Evolutionary conservation across 2,888 invertebrate species (phyloP).

Genomic region (Ferrisia virgata): DNA sequence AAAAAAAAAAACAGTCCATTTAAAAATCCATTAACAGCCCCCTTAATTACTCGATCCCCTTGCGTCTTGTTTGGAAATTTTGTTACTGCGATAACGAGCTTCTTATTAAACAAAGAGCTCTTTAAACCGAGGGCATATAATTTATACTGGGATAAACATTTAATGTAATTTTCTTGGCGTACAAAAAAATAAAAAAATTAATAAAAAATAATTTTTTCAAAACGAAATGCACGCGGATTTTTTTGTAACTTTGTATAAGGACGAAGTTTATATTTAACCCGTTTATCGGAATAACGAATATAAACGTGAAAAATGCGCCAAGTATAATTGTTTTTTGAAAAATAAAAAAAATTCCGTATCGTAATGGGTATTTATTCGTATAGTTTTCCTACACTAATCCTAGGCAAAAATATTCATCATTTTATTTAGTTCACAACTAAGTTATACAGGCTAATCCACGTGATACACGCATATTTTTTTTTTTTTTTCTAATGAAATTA

Average conservation of each 20-base stretch:
- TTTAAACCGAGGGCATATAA: constrained; percentile 29
- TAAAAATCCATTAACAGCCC: constrained; percentile 46
- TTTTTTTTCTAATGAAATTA: neutral
- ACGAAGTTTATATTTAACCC: neutral
- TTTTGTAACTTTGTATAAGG: neutral
- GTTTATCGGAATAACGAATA: neutral
- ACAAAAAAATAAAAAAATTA: neutral
- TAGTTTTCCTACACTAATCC: neutral
- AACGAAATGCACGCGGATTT: constrained; percentile 14
- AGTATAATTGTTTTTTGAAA: neutral
- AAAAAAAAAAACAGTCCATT: constrained; percentile 37
- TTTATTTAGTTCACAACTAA: neutral
- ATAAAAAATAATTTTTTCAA: constrained; percentile 19
- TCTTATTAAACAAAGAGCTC: constrained; percentile 42
- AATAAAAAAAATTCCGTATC: neutral
- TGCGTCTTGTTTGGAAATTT: constrained; percentile 27
- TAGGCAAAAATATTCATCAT: neutral
- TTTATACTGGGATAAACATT: constrained; percentile 21
- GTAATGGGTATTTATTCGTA: neutral
- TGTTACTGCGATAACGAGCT: constrained; percentile 41
- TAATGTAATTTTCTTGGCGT: constrained; percentile 19
- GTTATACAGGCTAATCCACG: neutral
- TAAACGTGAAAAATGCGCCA: neutral
- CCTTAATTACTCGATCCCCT: constrained; percentile 39
- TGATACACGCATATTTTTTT: neutral